Evolutionary conservation across 2,113 vertebrate species (phyloP).

Genomic region (Steatornis caripensis): DNA sequence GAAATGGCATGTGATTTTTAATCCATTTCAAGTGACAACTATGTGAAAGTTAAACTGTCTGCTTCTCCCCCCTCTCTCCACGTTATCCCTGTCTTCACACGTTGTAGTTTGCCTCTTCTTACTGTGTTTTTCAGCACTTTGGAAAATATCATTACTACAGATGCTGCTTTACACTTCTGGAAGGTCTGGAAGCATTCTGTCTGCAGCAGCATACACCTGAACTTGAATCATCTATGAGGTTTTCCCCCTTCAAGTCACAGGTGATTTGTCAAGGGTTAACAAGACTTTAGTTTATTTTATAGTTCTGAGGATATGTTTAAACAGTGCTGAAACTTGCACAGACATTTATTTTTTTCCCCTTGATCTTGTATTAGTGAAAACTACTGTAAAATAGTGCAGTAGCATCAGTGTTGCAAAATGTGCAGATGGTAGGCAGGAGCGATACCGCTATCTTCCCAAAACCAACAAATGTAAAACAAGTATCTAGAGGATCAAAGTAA

Average conservation of each 20-base stretch:
- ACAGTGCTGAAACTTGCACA: neutral
- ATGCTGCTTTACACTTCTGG: neutral
- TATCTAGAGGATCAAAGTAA: neutral
- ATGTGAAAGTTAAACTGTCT: neutral
- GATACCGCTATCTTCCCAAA: neutral
- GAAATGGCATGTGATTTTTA: neutral
- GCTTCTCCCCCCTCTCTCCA: neutral
- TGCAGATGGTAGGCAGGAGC: neutral
- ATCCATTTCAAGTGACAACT: neutral
- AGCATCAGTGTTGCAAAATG: neutral
- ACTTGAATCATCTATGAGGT: neutral
- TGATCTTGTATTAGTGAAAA: neutral
- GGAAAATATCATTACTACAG: neutral
- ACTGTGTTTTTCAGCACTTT: neutral
- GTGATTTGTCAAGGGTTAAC: neutral
- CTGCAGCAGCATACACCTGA: neutral
- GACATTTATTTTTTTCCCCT: too few relatives aligned
- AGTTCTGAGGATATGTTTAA: neutral
- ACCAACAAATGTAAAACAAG: neutral
- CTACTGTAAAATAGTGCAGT: neutral
- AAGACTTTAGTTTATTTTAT: neutral
- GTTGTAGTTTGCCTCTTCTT: neutral
- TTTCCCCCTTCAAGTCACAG: neutral
- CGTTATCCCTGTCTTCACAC: fast-evolving
- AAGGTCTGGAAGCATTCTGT: neutral